phyloP scores from a whole-genome alignment of 2,888 invertebrate species.

The Arctia plantaginis region DNA sequence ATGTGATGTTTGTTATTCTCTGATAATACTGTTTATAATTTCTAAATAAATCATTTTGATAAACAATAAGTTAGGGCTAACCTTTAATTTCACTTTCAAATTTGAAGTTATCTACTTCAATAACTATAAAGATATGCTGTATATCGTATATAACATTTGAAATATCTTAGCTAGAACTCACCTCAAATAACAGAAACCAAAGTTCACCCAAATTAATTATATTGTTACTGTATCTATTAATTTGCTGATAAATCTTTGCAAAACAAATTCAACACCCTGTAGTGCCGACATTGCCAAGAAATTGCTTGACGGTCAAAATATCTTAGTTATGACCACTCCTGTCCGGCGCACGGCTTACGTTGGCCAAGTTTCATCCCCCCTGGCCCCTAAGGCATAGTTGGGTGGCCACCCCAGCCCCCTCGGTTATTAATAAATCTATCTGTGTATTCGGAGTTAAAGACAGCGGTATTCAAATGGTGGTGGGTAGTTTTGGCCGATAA shows the following conservation, averaged over 20 bases:
- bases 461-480: constrained; percentile 72
- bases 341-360: constrained; percentile 84
- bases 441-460: constrained; percentile 81
- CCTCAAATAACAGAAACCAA: constrained; percentile 29
- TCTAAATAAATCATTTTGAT: background rate
- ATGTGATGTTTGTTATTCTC: background rate
- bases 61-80: background rate
- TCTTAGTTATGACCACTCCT: constrained; percentile 86
- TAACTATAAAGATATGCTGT: no score
- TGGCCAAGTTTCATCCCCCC: constrained; percentile 78
- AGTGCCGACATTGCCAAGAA: constrained; percentile 78
- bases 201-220: constrained; percentile 58
- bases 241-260: constrained; percentile 65
- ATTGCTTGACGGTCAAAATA: constrained; percentile 86
- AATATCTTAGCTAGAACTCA: background rate
- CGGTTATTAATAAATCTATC: constrained; percentile 85
- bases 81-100: background rate
- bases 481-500: constrained; percentile 48
- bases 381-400: constrained; percentile 73
- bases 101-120: no score
- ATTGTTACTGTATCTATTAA: constrained; percentile 67
- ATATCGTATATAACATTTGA: background rate
- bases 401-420: constrained; percentile 60
- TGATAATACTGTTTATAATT: background rate
- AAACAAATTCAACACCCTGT: constrained; percentile 75